Conservation (phyloP, 2,888 invertebrate species). For the Patella pellucida region DNA sequence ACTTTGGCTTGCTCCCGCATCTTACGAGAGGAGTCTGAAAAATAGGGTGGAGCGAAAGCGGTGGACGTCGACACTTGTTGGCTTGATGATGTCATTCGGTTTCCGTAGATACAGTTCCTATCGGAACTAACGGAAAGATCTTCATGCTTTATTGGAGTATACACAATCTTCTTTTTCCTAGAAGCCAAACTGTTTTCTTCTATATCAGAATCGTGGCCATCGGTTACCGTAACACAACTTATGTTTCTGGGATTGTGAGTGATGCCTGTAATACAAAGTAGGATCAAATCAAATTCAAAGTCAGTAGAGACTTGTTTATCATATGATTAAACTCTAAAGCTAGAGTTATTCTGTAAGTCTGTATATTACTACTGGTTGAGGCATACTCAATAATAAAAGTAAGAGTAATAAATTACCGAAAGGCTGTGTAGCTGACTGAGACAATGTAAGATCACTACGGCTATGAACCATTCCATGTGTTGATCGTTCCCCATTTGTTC, state of each 20-base stretch:
- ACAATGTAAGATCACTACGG: constrained; percentile 17
- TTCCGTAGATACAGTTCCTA: constrained; percentile 24
- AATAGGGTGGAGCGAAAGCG: constrained; percentile 41
- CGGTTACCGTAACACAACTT: constrained; percentile 84
- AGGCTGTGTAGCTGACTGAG: constrained; percentile 22
- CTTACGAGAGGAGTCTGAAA: constrained; percentile 38
- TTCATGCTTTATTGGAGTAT: constrained; percentile 66
- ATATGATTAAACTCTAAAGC: too few species aligned
- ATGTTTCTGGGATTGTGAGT: constrained; percentile 56
- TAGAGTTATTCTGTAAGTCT: too few species aligned
- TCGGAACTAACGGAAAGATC: constrained; percentile 34
- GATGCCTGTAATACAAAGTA: constrained; percentile 14
- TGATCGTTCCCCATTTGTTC: neutral
- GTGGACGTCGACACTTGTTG: constrained; percentile 32
- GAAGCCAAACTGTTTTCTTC: constrained; percentile 41
- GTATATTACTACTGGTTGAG: too few species aligned
- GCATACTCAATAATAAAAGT: too few species aligned
- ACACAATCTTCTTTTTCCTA: constrained; percentile 47
- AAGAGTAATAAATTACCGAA: constrained; percentile 63
- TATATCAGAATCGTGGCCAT: constrained; percentile 68
- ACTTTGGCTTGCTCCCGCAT: constrained; percentile 50
- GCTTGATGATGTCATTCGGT: constrained; percentile 13
- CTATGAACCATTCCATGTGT: neutral
- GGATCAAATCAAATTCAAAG: too few species aligned
- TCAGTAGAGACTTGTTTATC: too few species aligned